These are phyloP conservation scores for Nomada ruficornis DNA, from an alignment of 2,888 invertebrate species.

Conservation along the genomic window DNA sequence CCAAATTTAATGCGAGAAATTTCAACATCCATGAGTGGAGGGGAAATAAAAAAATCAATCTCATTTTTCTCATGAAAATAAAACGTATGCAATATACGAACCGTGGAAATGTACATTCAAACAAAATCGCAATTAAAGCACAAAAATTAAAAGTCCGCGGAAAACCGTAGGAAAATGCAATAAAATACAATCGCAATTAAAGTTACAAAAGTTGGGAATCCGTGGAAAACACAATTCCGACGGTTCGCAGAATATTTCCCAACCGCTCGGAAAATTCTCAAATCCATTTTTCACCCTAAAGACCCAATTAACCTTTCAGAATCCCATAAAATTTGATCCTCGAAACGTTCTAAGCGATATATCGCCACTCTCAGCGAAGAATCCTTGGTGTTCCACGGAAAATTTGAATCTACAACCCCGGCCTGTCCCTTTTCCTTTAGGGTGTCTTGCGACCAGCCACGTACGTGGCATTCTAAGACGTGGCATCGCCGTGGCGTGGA, in stretches of 20 bases:
- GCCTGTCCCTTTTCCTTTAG: background rate
- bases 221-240: background rate
- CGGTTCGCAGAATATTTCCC: too few relatives aligned
- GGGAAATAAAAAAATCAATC: too few relatives aligned
- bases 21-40: too few relatives aligned
- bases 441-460: slow-evolving; percentile 16
- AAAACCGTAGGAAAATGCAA: background rate
- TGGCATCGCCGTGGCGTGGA: slow-evolving; percentile 21
- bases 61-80: too few relatives aligned
- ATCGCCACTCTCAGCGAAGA: background rate
- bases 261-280: too few relatives aligned
- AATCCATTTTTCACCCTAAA: background rate
- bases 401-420: slow-evolving; percentile 48
- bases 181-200: background rate
- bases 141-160: background rate
- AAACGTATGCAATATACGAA: too few relatives aligned
- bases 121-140: background rate
- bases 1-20: too few relatives aligned
- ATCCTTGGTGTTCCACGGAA: background rate
- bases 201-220: background rate
- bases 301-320: background rate
- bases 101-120: too few relatives aligned
- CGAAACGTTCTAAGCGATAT: background rate
- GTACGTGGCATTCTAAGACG: slow-evolving; percentile 31
- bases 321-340: slow-evolving; percentile 5